Base-by-base conservation (phyloP, 2,797 vertebrate species). In the Podarcis siculus region DNA sequence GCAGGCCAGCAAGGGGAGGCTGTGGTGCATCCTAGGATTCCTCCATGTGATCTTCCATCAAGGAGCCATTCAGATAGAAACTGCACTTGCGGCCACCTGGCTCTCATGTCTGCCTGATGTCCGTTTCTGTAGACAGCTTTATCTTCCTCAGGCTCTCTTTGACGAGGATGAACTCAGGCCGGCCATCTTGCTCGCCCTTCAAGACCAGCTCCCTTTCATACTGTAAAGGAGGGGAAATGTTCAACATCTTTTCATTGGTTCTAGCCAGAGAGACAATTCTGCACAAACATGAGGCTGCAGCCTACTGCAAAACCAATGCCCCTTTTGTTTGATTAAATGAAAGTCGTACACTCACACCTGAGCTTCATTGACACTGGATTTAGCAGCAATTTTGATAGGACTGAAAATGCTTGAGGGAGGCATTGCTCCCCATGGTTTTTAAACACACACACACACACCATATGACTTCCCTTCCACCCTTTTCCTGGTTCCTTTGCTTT, bases 131-230 rank as follows among this genome's bases (percentile, higher is more conserved):
- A 13, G 73, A n/a, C 85, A 87, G 19, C 45, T 87, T 87, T 42
- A 80, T 90, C 87, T 90, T 91, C 85, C 45, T 58, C 90, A 92
- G 85, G 77, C 87, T 86, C 49, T 93, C 86, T 55, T 55, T 25
- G 73, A 88, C 82, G n/a, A 92, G 90, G 73, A 94, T 89, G 88
- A 94, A 89, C 71, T 91, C 72, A 0, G 90, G 90, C 1, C 0
- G 2, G 42, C 69, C 30, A 3, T 91, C 89, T 0, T 1, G 27
- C 3, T 90, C 71, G 0, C 4, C 37, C 23, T 66, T 32, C 10
- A 8, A 25, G 0, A 71, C 35, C 0, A 27, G 9, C 55, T 92
- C 85, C 85, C 0, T 1, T 67, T 93, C 82, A 0, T 92, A 84
- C 91, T 91, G 45, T 25, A 79, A 83, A 78, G 12, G 30, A 83